Evolutionary conservation across 1,140 invertebrate genomes (phyloP).

Genomic region (Gerris buenoi): DNA sequence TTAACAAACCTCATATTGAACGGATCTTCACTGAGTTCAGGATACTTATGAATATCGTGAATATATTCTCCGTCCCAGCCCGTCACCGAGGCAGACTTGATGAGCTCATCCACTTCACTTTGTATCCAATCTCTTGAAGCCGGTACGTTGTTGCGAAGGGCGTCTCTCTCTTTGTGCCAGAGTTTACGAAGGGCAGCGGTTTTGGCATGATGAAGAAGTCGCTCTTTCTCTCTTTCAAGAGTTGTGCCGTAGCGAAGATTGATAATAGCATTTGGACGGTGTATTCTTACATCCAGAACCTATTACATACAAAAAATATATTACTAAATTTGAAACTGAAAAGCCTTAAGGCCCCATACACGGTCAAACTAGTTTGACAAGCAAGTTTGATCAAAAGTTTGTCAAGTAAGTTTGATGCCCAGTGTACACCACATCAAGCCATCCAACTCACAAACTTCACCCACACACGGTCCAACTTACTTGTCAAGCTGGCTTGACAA

Average conservation of each 20-base stretch:
- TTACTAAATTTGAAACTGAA: too few relatives aligned
- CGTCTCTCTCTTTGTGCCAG: slow-evolving; percentile 78
- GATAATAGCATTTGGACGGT: slow-evolving; percentile 62
- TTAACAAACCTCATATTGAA: slow-evolving; percentile 83
- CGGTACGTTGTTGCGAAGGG: slow-evolving; percentile 63
- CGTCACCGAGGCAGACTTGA: slow-evolving; percentile 62
- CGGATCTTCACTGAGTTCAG: slow-evolving; percentile 85
- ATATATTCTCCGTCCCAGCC: slow-evolving; percentile 83
- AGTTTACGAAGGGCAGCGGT: slow-evolving; percentile 70
- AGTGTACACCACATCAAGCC: too few relatives aligned
- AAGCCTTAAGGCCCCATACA: too few relatives aligned
- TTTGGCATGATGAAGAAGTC: slow-evolving; percentile 76
- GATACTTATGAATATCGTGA: slow-evolving; percentile 73
- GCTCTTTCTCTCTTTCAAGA: slow-evolving; percentile 68
- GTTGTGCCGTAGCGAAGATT: slow-evolving; percentile 79
- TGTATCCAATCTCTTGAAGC: slow-evolving; percentile 41
- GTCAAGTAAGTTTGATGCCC: too few relatives aligned
- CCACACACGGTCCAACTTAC: too few relatives aligned
- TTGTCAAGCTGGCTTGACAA: too few relatives aligned
- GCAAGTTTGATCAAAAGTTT: too few relatives aligned
- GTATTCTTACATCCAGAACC: slow-evolving; percentile 68
- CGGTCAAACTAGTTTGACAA: too few relatives aligned
- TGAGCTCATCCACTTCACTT: slow-evolving; percentile 70
- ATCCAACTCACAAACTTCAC: too few relatives aligned
- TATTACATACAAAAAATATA: too few relatives aligned